A percentile compares a stretch with the other conserved stretches of the same genome.
Evolutionary conservation across 2,797 vertebrate genomes (phyloP).

Genomic region (Corythornis leucogaster): DNA sequence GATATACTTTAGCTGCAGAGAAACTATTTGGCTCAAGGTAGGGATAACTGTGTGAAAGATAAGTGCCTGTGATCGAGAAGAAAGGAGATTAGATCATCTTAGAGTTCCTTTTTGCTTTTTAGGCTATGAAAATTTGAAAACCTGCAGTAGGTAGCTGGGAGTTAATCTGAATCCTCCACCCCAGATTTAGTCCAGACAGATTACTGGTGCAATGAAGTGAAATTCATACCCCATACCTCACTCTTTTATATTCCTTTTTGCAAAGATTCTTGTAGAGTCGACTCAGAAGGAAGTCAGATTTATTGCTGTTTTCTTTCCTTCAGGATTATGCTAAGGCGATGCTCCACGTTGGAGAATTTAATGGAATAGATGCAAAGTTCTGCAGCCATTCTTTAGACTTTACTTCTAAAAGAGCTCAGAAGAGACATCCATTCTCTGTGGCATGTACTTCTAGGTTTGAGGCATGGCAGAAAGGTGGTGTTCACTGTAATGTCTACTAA

Average conservation of each 20-base stretch:
- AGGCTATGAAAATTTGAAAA: slow-evolving; percentile 28
- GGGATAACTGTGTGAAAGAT: slow-evolving; percentile 44
- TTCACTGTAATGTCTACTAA: not conserved
- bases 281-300: not conserved
- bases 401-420: not conserved
- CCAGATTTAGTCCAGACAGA: slow-evolving; percentile 13
- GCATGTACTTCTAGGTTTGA: not conserved
- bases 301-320: slow-evolving; percentile 20
- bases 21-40: slow-evolving; percentile 51
- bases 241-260: not conserved
- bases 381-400: not conserved
- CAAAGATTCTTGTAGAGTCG: not conserved
- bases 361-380: not conserved
- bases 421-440: not conserved
- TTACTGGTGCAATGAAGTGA: not conserved
- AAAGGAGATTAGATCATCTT: slow-evolving; percentile 58
- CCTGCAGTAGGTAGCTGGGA: not conserved
- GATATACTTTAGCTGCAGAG: slow-evolving; percentile 48
- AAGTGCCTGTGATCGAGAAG: slow-evolving; percentile 50
- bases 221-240: slow-evolving; percentile 6
- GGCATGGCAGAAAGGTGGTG: not conserved
- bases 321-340: not conserved
- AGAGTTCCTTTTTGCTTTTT: slow-evolving; percentile 23
- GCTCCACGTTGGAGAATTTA: slow-evolving; percentile 2
- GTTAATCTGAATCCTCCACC: slow-evolving; percentile 35